Evolutionary conservation across 1,140 invertebrate genomes (phyloP).

Genomic region (Ptiloglossa arizonensis): DNA sequence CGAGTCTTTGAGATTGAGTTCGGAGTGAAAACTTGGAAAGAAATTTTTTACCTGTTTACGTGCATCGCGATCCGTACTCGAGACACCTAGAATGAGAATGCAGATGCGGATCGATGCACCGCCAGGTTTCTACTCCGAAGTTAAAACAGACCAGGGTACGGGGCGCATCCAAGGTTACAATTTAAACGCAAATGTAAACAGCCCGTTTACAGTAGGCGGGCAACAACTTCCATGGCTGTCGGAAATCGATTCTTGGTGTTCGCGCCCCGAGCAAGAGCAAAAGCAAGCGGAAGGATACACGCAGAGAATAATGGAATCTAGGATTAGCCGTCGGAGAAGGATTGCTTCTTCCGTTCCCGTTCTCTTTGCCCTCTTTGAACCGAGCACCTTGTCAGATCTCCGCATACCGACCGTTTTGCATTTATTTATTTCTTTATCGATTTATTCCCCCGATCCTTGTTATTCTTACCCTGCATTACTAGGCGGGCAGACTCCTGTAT

Average conservation of each 20-base stretch:
- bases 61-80: no score
- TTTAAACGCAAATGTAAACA: constrained; percentile 43
- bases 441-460: no score
- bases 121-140: background rate
- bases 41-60: no score
- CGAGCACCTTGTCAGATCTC: background rate
- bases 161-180: background rate
- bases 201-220: background rate
- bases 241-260: constrained; percentile 26
- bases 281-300: no score
- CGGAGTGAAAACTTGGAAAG: no score
- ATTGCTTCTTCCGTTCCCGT: background rate
- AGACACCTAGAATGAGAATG: no score
- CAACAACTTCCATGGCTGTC: constrained; percentile 20
- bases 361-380: background rate
- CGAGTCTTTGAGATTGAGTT: no score
- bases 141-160: background rate
- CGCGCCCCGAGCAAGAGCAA: no score
- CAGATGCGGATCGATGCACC: constrained; percentile 14
- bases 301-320: constrained; percentile 20
- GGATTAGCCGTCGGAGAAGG: constrained; percentile 4
- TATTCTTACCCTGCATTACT: no score
- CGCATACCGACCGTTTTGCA: no score
- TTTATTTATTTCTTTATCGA: no score
- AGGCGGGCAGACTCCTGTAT: no score